These are phyloP conservation scores for Gavia stellata DNA, from an alignment of 2,113 vertebrate genomes.

Conservation along the genomic window DNA sequence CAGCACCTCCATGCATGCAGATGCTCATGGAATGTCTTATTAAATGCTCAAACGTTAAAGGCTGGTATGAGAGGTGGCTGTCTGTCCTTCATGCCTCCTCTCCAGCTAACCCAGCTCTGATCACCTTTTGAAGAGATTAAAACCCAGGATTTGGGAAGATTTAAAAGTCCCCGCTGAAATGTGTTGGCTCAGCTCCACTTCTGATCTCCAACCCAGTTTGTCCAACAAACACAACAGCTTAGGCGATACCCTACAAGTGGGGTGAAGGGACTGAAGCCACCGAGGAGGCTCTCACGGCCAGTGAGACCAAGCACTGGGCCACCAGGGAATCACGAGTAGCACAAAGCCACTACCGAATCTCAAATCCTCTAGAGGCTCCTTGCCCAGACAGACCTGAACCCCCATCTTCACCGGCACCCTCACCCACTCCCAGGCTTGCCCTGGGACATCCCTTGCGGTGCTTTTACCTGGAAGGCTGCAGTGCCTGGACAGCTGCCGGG, in stretches of 20 bases:
- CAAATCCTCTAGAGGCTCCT: neutral
- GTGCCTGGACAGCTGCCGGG: slow-evolving; percentile 21
- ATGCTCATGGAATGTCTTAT: neutral
- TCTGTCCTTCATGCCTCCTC: neutral
- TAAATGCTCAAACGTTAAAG: neutral
- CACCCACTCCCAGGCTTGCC: neutral
- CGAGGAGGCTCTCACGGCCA: fast-evolving
- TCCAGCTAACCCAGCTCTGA: neutral
- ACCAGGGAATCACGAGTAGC: neutral
- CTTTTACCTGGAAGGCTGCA: slow-evolving; percentile 56
- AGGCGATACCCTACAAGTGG: fast-evolving
- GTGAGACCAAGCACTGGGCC: neutral
- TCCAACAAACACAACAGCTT: fast-evolving
- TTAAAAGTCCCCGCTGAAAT: neutral
- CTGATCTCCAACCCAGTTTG: neutral
- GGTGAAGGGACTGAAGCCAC: neutral
- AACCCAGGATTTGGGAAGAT: neutral
- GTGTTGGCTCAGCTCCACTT: neutral
- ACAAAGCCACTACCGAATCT: neutral
- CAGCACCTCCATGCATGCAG: neutral
- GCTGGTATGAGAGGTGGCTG: neutral
- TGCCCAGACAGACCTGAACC: neutral
- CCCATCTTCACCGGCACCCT: neutral
- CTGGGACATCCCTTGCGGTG: neutral
- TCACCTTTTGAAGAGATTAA: neutral